Base-by-base conservation (phyloP, 2,888 invertebrate genomes). In the Nephrocerus scutellatus region DNA sequence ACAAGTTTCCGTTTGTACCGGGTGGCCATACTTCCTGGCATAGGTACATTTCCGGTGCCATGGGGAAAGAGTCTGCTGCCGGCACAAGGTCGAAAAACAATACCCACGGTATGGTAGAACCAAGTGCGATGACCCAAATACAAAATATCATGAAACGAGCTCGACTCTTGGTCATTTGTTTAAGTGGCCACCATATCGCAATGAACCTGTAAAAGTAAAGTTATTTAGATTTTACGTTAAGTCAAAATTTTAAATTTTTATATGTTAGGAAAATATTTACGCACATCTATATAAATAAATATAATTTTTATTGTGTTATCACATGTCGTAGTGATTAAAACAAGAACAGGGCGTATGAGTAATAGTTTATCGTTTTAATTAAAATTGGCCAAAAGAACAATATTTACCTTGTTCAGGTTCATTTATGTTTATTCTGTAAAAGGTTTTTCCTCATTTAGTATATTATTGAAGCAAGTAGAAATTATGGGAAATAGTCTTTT, bases 161-260 rank as follows among this genome's bases (percentile, higher is more conserved):
- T 13, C 89, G 80, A 38, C 84, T 76, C 59, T 88, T 88, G 30
- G 91, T 89, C 69, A 93, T 88, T 68, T 91, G 90, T 60, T 87
- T 88, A 56, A 93, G 68, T 3, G 91, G 90, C 82, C 89, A 91
- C 85, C 93, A 92, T 56, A 93, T 95, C 30, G 93, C 93, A 52
- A 93, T 75, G 66, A 92, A 93, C 73, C 93, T 93, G 82, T 13
- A 82, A 77, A 73, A 19, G 36, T 42, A 44, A 41, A 41, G 35
- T 22, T 28, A 23, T 7, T n/a, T 24, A 7, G 71, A 34, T 14
- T 5, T 28, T 4, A 28, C 9, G 9, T 14, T 15, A 29, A 14
- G 15, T 7, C n/a, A 55, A 56, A 46, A 36, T 47, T 44, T 45
- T 46, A 28, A 50, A 4, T 25, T 15, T 23, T 23, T 22, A 18